A percentile compares a stretch with the other conserved stretches of the same genome.
Conservation (phyloP, 2,888 invertebrate species). For the Hofmannophila pseudospretella region DNA sequence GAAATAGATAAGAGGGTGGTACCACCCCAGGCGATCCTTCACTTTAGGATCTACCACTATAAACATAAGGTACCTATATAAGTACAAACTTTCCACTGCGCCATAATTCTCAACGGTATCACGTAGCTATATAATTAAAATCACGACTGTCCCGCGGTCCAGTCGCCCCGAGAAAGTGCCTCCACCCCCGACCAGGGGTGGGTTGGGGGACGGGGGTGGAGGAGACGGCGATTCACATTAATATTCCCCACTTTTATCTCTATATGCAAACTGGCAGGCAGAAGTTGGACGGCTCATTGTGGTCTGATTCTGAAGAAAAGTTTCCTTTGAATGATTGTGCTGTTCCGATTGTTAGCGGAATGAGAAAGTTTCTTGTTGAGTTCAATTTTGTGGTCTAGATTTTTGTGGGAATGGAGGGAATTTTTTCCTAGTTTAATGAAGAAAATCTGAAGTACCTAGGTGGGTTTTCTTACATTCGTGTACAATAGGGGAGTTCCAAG, state of each 20-base stretch:
- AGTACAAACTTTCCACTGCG: constrained; percentile 42
- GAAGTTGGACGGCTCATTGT: constrained; percentile 73
- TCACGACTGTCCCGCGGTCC: constrained; percentile 74
- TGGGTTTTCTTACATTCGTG: too few species aligned
- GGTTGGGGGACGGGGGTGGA: constrained; percentile 26
- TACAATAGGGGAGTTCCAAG: too few species aligned
- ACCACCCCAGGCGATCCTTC: too few species aligned
- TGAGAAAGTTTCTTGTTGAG: constrained; percentile 59
- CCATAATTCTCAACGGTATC: constrained; percentile 61
- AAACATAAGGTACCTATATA: too few species aligned
- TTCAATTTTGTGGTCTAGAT: constrained; percentile 43
- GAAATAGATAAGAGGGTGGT: too few species aligned
- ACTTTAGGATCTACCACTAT: too few species aligned
- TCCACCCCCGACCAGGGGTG: constrained; percentile 23
- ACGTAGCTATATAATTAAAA: constrained; percentile 76
- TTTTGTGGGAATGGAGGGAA: constrained; percentile 35
- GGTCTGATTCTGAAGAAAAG: constrained; percentile 60
- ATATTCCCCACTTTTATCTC: constrained; percentile 79
- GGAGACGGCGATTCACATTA: constrained; percentile 69
- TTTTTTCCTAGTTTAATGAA: too few species aligned
- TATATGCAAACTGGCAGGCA: constrained; percentile 77
- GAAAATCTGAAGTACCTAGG: too few species aligned
- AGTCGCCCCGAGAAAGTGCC: constrained; percentile 62
- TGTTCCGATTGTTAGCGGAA: constrained; percentile 62
- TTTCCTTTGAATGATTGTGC: constrained; percentile 72